These are phyloP conservation scores for Ophiothrix spiculata DNA, from an alignment of 35 echinoderm and acorn worm species.

Conservation along the genomic window DNA sequence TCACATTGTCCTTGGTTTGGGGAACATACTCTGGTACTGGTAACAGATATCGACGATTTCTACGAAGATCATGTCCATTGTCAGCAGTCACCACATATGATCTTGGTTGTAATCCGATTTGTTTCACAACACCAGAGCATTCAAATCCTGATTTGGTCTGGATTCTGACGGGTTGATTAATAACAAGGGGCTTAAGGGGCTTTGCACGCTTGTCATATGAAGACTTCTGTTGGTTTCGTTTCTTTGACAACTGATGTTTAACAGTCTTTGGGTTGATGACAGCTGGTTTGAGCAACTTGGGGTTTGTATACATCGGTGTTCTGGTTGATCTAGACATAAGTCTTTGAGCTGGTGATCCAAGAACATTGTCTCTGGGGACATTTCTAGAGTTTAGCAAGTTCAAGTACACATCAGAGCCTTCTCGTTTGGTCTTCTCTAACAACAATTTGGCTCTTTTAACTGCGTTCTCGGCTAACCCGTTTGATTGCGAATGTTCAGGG, in stretches of 20 bases:
- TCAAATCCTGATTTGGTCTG: background rate
- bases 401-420: constrained; percentile 16
- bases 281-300: background rate
- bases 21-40: background rate
- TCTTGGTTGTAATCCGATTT: background rate
- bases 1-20: background rate
- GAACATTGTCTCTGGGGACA: background rate
- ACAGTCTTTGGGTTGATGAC: background rate
- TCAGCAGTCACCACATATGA: background rate
- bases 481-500: background rate
- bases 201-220: constrained; percentile 1
- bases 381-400: constrained; percentile 18
- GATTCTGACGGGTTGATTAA: constrained; percentile 7
- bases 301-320: background rate
- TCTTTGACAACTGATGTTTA: background rate
- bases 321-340: constrained; percentile 8
- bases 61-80: background rate
- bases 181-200: background rate
- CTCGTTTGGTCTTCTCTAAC: constrained; percentile 18
- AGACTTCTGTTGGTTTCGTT: background rate
- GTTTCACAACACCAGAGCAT: background rate
- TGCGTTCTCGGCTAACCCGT: constrained; percentile 26
- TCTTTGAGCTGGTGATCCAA: constrained; percentile 12
- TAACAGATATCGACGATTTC: constrained; percentile 2
- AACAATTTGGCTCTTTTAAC: constrained; percentile 16